Evolutionary conservation across 2,888 invertebrate genomes (phyloP), one percentile per base, ranked within the genome.

Genomic region (Drosophila rubida): DNA sequence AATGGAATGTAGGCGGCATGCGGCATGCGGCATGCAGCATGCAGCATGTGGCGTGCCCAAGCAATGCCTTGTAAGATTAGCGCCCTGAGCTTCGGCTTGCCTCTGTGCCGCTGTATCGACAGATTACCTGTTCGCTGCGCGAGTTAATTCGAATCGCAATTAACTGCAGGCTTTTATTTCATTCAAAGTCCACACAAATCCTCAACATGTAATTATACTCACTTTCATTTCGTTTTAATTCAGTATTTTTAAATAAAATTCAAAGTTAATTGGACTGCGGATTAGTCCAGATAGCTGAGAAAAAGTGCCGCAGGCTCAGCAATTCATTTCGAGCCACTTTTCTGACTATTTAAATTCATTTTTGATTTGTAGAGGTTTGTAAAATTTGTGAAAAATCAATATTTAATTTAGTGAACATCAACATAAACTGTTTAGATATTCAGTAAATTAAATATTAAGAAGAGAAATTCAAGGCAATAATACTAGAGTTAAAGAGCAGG

Each of bases 1-100:
- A 86, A 82, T 82, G 82, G 71, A 73, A 80, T 78, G 70, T 87
- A 86, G 62, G 71, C 68, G 46, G 70, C 65, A 51, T 44, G 51
- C 55, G 22, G 35, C 44, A 45, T 19, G 64, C 39, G 2, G 59
- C 81, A 82, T n/a, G n/a, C n/a, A n/a, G n/a, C n/a, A n/a, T 59
- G 74, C 53, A 23, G 59, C 64, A 55, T 68, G 64, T 60, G 55
- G 48, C 80, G 46, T 66, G 65, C 64, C 45, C 62, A 63, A 67
- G 57, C 76, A 55, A 65, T 50, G 53, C 57, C 67, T 41, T 35
- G 46, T 35, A 69, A 65, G 65, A 75, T 75, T 59, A 74, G 27
- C 61, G 44, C 60, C 44, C 46, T 51, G 39, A 50, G 64, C 41
- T 9, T 41, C 45, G 25, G 30, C 42, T 57, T 9, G 22, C 7